A percentile compares a stretch with the other conserved stretches of the same genome.
Conservation (phyloP, 2,113 vertebrate genomes). For the Malurus elegans region DNA sequence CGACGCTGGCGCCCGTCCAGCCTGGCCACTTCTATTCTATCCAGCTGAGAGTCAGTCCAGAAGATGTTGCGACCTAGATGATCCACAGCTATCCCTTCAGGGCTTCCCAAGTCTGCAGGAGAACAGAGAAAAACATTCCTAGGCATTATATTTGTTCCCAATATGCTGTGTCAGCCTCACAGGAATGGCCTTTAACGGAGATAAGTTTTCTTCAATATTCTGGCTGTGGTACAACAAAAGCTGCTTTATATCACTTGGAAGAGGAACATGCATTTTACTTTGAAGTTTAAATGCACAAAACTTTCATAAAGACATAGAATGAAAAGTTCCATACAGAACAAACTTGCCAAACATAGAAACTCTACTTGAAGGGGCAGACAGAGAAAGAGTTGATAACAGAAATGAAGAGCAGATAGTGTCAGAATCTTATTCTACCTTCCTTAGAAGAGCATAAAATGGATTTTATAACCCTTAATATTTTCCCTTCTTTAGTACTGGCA, state of each 20-base stretch:
- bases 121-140: not conserved
- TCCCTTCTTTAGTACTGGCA: not conserved
- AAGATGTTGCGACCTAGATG: constrained; percentile 87
- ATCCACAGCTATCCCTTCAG: constrained; percentile 90
- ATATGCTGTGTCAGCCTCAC: not conserved
- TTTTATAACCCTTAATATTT: not conserved
- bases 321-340: not conserved
- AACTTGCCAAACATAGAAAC: not conserved
- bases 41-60: constrained; percentile 89
- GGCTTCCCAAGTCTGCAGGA: constrained; percentile 82
- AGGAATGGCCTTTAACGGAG: not conserved
- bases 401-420: not conserved
- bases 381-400: not conserved
- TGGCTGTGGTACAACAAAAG: not conserved
- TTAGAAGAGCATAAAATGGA: not conserved
- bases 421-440: not conserved
- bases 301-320: not conserved
- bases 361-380: not conserved
- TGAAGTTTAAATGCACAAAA: not conserved
- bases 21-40: constrained; percentile 87
- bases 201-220: not conserved
- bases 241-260: not conserved
- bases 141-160: not conserved
- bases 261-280: not conserved
- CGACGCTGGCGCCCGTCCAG: constrained; percentile 87